Base-by-base conservation (phyloP, 2,113 vertebrate genomes). In the Cyrtonyx montezumae region DNA sequence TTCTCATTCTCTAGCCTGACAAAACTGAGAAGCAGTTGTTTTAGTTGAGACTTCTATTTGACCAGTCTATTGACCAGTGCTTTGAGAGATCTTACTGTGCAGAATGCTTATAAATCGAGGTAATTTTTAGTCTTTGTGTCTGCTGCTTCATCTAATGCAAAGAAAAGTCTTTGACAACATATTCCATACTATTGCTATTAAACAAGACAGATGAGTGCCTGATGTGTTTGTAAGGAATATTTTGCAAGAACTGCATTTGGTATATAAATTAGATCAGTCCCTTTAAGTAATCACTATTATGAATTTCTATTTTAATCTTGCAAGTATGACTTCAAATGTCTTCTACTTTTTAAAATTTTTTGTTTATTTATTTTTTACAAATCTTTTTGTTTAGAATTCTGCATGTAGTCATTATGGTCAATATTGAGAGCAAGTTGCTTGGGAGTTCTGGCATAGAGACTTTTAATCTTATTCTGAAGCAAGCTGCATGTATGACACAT, bases 41-140 rank as follows among this genome's bases (percentile, higher is more conserved):
- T 28, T 15, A 79, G 75, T n/a, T 78, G 59, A 23, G 12, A 20
- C 5, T 65, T 67, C 48, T 51, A 30, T 28, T 15, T 48, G 18
- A 63, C 61, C 23, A 5, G 36, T 37, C 23, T 0, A 2, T 32
- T 58, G 56, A 58, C 71, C 36, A 49, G 9, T 37, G 28, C 37
- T 79, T 42, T 40, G 9, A 59, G 80, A 67, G 40, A 75, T 62
- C 40, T 53, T 11, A 11, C 11, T 62, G 11, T 51, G 20, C 56
- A 74, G 73, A 70, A 71, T 20, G 23, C n/a, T 93, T 93, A 61
- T 48, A 62, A 87, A 78, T 70, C 36, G 59, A 86, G 63, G 55
- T 43, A 13, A 25, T 19, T 8, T 87, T 89, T 78, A 84, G 58
- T 65, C 43, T 87, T 84, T 0, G 0, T 15, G 53, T 68, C 65